A percentile compares a stretch with the other conserved stretches of the same genome.
Conservation (phyloP, 1,140 invertebrate species). For the Stegodyphus dumicola region DNA sequence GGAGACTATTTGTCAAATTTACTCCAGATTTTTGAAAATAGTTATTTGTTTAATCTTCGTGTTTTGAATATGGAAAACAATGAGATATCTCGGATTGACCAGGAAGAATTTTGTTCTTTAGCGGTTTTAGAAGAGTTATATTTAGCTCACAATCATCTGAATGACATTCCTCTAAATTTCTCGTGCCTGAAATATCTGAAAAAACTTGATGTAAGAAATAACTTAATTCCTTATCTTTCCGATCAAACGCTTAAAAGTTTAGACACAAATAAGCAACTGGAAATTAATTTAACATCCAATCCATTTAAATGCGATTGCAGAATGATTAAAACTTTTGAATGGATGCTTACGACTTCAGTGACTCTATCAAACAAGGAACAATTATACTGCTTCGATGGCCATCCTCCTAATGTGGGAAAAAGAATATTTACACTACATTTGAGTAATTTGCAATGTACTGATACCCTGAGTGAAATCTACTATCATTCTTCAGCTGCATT, state of each 20-base stretch:
- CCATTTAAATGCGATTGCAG: conserved; percentile 77
- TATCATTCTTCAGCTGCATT: conserved; percentile 22
- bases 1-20: conserved; percentile 68
- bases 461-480: not conserved
- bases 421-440: not conserved
- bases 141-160: conserved; percentile 75
- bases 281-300: conserved; percentile 77
- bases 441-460: conserved; percentile 25
- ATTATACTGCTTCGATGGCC: conserved; percentile 33
- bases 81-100: conserved; percentile 76
- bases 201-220: conserved; percentile 79
- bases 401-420: conserved; percentile 28
- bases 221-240: conserved; percentile 75
- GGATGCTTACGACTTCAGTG: conserved; percentile 69
- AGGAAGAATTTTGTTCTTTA: conserved; percentile 78
- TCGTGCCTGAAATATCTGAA: conserved; percentile 76
- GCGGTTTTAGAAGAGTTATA: conserved; percentile 77
- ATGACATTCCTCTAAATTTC: conserved; percentile 76
- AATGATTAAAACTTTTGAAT: conserved; percentile 74
- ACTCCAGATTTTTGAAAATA: conserved; percentile 79
- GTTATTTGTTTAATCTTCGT: conserved; percentile 75
- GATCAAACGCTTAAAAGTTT: conserved; percentile 73
- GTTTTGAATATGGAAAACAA: conserved; percentile 85
- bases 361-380: conserved; percentile 14
- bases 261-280: conserved; percentile 72